These are phyloP conservation scores for Austrolebias charrua DNA, from an alignment of 2,797 vertebrate species.

Conservation along the genomic window DNA sequence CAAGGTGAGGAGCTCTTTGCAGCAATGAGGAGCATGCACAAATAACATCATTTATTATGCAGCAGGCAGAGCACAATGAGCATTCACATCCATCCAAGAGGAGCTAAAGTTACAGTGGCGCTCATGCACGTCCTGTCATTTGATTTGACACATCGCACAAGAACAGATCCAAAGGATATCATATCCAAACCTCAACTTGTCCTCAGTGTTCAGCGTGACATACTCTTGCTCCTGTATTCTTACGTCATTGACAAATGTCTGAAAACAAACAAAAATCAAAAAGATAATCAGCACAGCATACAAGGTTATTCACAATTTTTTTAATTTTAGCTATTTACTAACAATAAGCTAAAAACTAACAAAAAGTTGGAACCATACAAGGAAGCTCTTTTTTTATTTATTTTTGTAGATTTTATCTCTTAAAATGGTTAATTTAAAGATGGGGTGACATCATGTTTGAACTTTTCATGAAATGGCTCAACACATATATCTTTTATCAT, in stretches of 20 bases:
- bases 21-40: constrained; percentile 33
- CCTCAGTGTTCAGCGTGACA: constrained; percentile 91
- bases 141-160: constrained; percentile 4
- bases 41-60: constrained; percentile 63
- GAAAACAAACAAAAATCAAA: constrained; percentile 52
- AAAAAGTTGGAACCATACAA: no score
- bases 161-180: constrained; percentile 89
- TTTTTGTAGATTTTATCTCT: no score
- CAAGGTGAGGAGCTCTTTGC: constrained; percentile 35
- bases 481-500: no score
- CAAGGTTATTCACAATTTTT: neutral
- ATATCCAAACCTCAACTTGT: constrained; percentile 97
- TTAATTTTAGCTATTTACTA: no score
- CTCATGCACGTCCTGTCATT: neutral
- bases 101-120: constrained; percentile 57
- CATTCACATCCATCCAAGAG: constrained; percentile 42
- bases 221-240: constrained; percentile 96
- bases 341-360: no score
- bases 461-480: no score
- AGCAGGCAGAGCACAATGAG: constrained; percentile 45
- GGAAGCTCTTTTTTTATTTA: no score
- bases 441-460: no score
- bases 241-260: constrained; percentile 97
- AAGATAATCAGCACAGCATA: constrained; percentile 2
- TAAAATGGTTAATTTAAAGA: no score